Evolutionary conservation across 1,140 invertebrate species (phyloP), one percentile per base, ranked within the genome.

Genomic region (Parapsyche elsis): DNA sequence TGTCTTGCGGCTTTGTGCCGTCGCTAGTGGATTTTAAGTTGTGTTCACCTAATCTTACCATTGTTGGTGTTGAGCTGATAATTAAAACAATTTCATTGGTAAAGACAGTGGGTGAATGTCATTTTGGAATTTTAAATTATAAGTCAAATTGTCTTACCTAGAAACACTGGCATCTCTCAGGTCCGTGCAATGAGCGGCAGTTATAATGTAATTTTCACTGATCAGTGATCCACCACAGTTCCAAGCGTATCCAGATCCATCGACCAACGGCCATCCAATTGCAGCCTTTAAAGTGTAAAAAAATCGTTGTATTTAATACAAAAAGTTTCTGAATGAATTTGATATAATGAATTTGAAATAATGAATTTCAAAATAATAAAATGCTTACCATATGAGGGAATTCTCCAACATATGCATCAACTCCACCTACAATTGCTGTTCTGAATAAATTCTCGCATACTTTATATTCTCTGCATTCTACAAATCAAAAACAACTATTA

Each of bases 301-400:
- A 53, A 53, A 14, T n/a, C n/a, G n/a, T n/a, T n/a, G n/a, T n/a
- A n/a, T n/a, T n/a, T n/a, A n/a, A n/a, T n/a, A n/a, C n/a, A n/a
- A n/a, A n/a, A n/a, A n/a, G n/a, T n/a, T n/a, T n/a, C n/a, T n/a
- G n/a, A n/a, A n/a, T n/a, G n/a, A n/a, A n/a, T n/a, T n/a, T n/a
- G n/a, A n/a, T n/a, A n/a, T n/a, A n/a, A n/a, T n/a, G n/a, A n/a
- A n/a, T n/a, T n/a, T 46, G 5, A 46, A 9, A 9, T 46, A 46
- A 53, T 19, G 12, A 19, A n/a, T n/a, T n/a, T n/a, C 12, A 53
- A 53, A 53, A 19, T 5, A 1, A 24, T 70, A 19, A 24, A 38
- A 4, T 1, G 14, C 10, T 45, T 71, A 83, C 81, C 81, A 83
- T 83, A 57, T 83, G 81, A 14, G 81, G 81, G 67, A 81, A 83